Evolutionary conservation across 1,140 invertebrate genomes (phyloP), one percentile per base, ranked within the genome.

Genomic region (Aplysia californica): DNA sequence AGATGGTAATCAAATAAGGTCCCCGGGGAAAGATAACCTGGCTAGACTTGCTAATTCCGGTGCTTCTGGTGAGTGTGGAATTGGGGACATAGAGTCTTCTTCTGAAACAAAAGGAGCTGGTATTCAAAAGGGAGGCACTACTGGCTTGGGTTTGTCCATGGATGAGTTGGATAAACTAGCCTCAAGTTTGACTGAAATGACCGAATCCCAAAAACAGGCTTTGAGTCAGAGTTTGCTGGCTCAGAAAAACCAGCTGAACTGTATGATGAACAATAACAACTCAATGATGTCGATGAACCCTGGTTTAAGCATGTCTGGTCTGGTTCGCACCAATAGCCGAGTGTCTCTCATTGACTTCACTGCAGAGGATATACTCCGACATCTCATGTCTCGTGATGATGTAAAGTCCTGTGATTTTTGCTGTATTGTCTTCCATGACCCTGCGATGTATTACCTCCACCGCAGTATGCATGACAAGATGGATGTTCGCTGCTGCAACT

Each of bases 381-480:
- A 85, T 55, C 76, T 85, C 31, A 82, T 85, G 82, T 80, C 84
- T 0, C 69, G 84, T 35, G 82, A 85, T 68, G 84, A 83, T 75
- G 79, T 82, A 18, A 81, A 80, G 58, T 81, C 79, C 23, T 85
- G 84, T 75, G 82, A 83, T 59, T 85, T 81, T 59, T 85, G 84
- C 67, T 82, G 84, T 70, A 75, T 85, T 29, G 79, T 85, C 20
- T 85, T 85, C 61, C 80, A 83, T 21, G 84, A 85, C 75, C 80
- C 84, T 1, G 84, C 84, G 15, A 83, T 85, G 84, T 85, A 85
- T 61, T 82, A 85, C 69, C 74, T 85, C 29, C 84, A 85, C 55
- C 77, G 82, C 38, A 82, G 82, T 59, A 83, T 85, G 84, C 84
- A 85, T 55, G 84, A 85, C 67, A 85, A 85, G 71, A 83, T 83